Conservation (phyloP, 2,888 invertebrate species). For the Drosophila acutilabella region DNA sequence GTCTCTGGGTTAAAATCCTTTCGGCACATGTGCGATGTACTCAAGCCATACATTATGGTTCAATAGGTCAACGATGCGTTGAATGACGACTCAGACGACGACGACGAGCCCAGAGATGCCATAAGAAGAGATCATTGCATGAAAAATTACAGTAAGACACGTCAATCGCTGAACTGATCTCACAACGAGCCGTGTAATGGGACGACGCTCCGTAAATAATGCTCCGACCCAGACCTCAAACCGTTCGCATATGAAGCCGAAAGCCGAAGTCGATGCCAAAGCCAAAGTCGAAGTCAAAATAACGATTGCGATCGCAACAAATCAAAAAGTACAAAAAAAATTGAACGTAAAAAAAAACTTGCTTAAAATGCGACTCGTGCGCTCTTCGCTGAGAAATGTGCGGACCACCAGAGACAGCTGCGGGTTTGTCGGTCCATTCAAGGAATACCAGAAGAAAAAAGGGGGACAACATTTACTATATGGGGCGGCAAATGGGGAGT, state of each 20-base stretch:
- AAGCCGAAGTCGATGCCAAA: slow-evolving; percentile 11
- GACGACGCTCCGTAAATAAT: slow-evolving; percentile 64
- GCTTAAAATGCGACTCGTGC: slow-evolving; percentile 61
- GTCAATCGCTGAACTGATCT: slow-evolving; percentile 75
- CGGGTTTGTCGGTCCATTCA: slow-evolving; percentile 34
- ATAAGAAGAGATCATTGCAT: slow-evolving; percentile 71
- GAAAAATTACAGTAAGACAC: slow-evolving; percentile 81
- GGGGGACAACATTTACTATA: neutral
- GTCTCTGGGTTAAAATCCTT: slow-evolving; percentile 57
- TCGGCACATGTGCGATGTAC: slow-evolving; percentile 72
- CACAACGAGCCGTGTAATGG: slow-evolving; percentile 75
- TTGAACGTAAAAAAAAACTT: slow-evolving; percentile 26
- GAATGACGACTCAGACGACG: slow-evolving; percentile 64
- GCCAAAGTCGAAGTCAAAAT: slow-evolving; percentile 34
- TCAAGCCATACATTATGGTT: slow-evolving; percentile 73
- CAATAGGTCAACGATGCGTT: slow-evolving; percentile 85
- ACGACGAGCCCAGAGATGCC: slow-evolving; percentile 40
- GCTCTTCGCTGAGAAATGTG: slow-evolving; percentile 61
- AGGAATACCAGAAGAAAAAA: slow-evolving; percentile 7
- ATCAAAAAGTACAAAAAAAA: slow-evolving; percentile 53
- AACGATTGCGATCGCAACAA: slow-evolving; percentile 78
- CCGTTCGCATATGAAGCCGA: slow-evolving; percentile 36
- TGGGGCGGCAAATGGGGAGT: neutral
- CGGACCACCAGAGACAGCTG: slow-evolving; percentile 70
- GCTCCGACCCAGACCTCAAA: slow-evolving; percentile 33